Percentiles rank a stretch among this genome's conserved stretches.
Evolutionary conservation across 2,797 vertebrate genomes (phyloP).

Genomic region (Enteromius radiatus): DNA sequence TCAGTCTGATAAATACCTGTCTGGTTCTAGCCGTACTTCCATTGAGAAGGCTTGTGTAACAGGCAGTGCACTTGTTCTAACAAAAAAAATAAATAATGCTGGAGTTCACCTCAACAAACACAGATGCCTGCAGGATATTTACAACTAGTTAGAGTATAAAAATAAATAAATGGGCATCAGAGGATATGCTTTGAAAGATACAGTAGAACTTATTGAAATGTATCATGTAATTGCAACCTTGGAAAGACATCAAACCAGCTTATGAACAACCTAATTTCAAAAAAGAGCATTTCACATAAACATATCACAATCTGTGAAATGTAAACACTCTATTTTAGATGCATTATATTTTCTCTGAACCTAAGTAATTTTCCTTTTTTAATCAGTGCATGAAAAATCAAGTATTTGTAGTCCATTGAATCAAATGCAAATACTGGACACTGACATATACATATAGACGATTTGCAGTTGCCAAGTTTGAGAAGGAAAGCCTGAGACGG

Average conservation of each 20-base stretch:
- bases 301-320: neutral
- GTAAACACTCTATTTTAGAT: neutral
- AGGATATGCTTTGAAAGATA: neutral
- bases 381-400: neutral
- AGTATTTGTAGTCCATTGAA: neutral
- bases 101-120: slow-evolving; percentile 29
- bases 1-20: slow-evolving; percentile 8
- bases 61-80: slow-evolving; percentile 25
- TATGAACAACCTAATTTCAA: neutral
- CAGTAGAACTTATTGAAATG: neutral
- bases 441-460: neutral
- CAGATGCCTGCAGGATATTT: neutral
- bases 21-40: slow-evolving; percentile 18
- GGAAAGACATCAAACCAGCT: neutral
- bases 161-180: neutral
- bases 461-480: neutral
- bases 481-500: slow-evolving; percentile 22
- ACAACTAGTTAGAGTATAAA: neutral
- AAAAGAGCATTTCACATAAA: neutral
- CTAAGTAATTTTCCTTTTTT: neutral
- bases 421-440: neutral
- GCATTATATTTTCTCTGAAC: neutral
- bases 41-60: slow-evolving; percentile 44
- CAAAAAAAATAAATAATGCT: neutral
- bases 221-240: neutral